Conservation (phyloP, 1,140 invertebrate genomes). For the Apolygus lucorum region DNA sequence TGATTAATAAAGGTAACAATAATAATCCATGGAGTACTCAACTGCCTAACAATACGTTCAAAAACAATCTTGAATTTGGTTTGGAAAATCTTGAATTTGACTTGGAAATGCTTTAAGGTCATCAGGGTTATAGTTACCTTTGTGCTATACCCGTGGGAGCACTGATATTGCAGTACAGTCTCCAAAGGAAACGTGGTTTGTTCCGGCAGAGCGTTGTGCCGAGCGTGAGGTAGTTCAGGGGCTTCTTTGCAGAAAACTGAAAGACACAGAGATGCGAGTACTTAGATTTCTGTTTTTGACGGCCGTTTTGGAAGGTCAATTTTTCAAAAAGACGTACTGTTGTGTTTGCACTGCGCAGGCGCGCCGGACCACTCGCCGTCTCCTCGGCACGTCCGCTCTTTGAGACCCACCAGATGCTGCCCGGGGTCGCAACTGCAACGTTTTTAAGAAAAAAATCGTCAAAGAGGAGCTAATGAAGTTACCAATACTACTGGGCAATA, state of each 20-base stretch:
- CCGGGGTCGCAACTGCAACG: conserved; percentile 82
- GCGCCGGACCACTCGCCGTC: conserved; percentile 87
- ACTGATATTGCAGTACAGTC: conserved; percentile 81
- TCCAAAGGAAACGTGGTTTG: conserved; percentile 75
- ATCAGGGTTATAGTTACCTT: too few relatives aligned
- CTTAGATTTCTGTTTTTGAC: too few relatives aligned
- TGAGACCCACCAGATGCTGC: conserved; percentile 75
- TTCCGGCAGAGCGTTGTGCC: conserved; percentile 72
- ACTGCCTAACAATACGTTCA: too few relatives aligned
- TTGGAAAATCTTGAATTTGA: too few relatives aligned
- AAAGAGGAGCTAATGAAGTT: too few relatives aligned
- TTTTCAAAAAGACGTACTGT: conserved; percentile 45
- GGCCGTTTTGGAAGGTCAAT: background rate
- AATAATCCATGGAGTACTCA: too few relatives aligned
- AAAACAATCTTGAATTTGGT: too few relatives aligned
- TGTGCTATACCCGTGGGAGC: conserved; percentile 77
- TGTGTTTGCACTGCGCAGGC: conserved; percentile 79
- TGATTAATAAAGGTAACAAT: too few relatives aligned
- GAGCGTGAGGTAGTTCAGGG: conserved; percentile 75
- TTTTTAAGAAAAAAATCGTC: too few relatives aligned
- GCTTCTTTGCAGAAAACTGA: conserved; percentile 79
- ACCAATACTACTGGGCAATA: too few relatives aligned
- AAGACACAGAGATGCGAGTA: too few relatives aligned
- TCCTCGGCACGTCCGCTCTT: conserved; percentile 77
- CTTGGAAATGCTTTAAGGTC: too few relatives aligned